Evolutionary conservation across 2,797 vertebrate genomes (phyloP).

Genomic region (Pseudochirops corinnae): DNA sequence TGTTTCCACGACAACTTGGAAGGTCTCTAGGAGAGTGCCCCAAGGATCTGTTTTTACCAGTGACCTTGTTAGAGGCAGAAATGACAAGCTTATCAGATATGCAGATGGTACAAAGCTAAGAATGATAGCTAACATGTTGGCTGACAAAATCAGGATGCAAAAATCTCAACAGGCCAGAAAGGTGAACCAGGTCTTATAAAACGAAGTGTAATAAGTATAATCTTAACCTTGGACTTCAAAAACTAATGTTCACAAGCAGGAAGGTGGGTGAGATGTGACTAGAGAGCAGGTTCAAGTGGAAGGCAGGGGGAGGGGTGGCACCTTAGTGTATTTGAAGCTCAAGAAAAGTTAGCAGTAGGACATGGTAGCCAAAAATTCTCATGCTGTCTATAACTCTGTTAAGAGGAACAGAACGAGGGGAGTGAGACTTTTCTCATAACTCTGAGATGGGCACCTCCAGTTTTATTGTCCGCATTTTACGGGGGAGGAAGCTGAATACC

Average conservation of each 20-base stretch:
- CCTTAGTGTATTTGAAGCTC: background rate
- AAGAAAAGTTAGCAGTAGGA: background rate
- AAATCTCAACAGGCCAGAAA: background rate
- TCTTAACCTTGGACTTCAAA: background rate
- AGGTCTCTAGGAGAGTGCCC: background rate
- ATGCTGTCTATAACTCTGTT: background rate
- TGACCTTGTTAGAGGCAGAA: background rate
- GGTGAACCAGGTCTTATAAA: background rate
- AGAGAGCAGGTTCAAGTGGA: background rate
- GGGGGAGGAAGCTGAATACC: background rate
- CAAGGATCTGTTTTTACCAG: background rate
- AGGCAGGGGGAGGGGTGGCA: background rate
- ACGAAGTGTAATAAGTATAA: background rate
- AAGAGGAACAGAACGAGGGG: background rate
- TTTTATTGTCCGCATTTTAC: constrained; percentile 23
- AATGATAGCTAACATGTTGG: background rate
- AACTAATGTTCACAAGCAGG: background rate
- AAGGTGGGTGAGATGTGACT: background rate
- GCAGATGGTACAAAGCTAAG: background rate
- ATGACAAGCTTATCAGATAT: background rate
- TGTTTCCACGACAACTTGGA: background rate
- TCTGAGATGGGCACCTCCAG: background rate
- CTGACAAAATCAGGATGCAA: background rate
- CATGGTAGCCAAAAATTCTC: background rate
- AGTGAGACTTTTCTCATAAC: background rate